A percentile compares a stretch with the other conserved stretches of the same genome.
These are phyloP conservation scores for Centropus bengalensis DNA, from an alignment of 2,113 vertebrate genomes.

Conservation along the genomic window DNA sequence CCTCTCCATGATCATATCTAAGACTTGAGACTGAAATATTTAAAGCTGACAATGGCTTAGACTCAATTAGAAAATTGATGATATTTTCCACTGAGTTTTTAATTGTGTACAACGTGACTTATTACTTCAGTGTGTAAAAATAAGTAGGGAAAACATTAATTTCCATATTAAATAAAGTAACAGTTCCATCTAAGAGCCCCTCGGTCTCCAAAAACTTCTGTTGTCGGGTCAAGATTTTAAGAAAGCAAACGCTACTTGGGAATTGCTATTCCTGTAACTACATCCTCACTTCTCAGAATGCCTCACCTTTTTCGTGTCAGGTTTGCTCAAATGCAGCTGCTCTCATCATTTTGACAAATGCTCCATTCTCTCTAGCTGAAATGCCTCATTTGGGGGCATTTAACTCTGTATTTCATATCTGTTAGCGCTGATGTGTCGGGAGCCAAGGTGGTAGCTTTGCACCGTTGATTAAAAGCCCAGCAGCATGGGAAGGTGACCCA, in stretches of 20 bases:
- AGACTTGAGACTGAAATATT: neutral
- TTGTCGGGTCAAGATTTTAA: neutral
- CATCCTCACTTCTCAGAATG: neutral
- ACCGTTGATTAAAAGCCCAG: neutral
- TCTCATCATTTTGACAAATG: neutral
- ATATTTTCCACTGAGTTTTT: neutral
- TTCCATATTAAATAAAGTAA: neutral
- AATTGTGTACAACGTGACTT: neutral
- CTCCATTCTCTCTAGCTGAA: neutral
- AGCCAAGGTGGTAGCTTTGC: neutral
- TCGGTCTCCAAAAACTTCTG: neutral
- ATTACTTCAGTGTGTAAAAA: neutral
- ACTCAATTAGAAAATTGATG: neutral
- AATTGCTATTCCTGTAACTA: neutral
- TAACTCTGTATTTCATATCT: neutral
- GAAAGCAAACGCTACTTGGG: neutral
- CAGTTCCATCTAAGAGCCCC: neutral
- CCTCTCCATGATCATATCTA: neutral
- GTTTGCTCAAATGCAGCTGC: neutral
- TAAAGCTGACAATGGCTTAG: neutral
- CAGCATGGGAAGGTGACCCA: neutral
- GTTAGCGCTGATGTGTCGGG: fast-evolving
- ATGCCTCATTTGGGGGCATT: neutral
- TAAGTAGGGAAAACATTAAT: neutral
- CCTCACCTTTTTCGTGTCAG: neutral